These are phyloP conservation scores for Thamnaconus septentrionalis DNA, from an alignment of 2,113 vertebrate species.

Conservation along the genomic window DNA sequence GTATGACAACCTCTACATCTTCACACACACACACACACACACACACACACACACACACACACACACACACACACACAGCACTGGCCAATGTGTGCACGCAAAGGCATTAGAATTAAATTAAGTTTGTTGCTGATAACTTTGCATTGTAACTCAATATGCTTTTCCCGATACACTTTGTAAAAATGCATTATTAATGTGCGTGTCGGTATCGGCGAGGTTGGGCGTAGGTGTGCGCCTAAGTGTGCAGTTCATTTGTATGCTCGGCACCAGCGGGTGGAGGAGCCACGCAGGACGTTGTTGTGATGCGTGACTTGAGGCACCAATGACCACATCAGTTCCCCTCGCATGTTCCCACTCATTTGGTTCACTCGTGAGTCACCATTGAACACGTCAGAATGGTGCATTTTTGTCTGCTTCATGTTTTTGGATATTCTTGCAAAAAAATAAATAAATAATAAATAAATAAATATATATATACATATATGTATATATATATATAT, in stretches of 20 bases:
- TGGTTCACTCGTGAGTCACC: too few relatives aligned
- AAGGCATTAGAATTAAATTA: slow-evolving; percentile 60
- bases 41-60: slow-evolving; percentile 4
- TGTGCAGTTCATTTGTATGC: slow-evolving; percentile 63
- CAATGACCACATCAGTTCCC: too few relatives aligned
- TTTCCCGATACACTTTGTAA: slow-evolving; percentile 50
- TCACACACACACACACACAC: slow-evolving; percentile 15
- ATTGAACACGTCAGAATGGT: too few relatives aligned
- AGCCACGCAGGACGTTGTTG: slow-evolving; percentile 14
- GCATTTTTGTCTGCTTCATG: too few relatives aligned
- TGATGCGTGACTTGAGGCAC: not conserved
- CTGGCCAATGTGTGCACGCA: slow-evolving; percentile 26
- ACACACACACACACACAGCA: slow-evolving; percentile 5
- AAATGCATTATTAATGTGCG: slow-evolving; percentile 66
- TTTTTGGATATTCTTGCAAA: too few relatives aligned
- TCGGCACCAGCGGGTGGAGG: slow-evolving; percentile 20
- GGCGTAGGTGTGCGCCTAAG: slow-evolving; percentile 47
- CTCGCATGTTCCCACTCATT: too few relatives aligned
- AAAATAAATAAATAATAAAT: too few relatives aligned
- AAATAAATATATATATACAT: too few relatives aligned
- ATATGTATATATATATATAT: too few relatives aligned
- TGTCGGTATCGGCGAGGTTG: slow-evolving; percentile 29
- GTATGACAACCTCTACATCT: slow-evolving; percentile 69
- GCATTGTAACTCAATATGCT: slow-evolving; percentile 70
- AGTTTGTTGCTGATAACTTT: slow-evolving; percentile 67